Conservation (phyloP, 2,797 vertebrate species). For the Podargus strigoides region DNA sequence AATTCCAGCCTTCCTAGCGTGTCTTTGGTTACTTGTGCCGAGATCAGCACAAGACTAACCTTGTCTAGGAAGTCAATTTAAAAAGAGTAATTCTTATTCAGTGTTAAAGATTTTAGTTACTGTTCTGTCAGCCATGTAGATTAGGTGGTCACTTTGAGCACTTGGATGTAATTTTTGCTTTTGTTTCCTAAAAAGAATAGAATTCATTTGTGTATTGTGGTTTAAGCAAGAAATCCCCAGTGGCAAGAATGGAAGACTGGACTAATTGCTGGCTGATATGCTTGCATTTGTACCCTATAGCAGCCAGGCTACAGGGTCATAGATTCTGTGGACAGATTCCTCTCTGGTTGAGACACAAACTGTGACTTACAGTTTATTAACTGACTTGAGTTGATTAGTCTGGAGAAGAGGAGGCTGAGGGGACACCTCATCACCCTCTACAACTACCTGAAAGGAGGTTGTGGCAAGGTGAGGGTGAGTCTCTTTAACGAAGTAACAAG, state of each 20-base stretch:
- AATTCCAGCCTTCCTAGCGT: background rate
- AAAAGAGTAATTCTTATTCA: background rate
- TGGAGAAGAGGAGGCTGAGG: too few species aligned
- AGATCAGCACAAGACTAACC: background rate
- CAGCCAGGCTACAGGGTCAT: background rate
- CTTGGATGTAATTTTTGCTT: background rate
- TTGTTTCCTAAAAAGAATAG: background rate
- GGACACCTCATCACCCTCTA: too few species aligned
- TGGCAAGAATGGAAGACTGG: background rate
- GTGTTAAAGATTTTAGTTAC: background rate
- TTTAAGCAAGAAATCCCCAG: background rate
- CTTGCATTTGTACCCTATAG: background rate
- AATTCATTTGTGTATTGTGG: background rate
- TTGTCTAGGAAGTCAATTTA: background rate
- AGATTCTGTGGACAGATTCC: background rate
- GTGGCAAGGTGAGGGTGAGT: too few species aligned
- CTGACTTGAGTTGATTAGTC: too few species aligned
- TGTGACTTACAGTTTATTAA: background rate
- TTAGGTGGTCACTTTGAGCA: background rate
- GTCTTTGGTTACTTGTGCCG: background rate
- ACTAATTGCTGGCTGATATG: background rate
- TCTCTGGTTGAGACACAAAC: background rate
- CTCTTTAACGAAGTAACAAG: too few species aligned
- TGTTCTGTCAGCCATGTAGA: background rate
- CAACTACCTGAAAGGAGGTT: too few species aligned